phyloP scores from a whole-genome alignment of 92 coral and sea anemone species.

The Bergia puertoricense region DNA sequence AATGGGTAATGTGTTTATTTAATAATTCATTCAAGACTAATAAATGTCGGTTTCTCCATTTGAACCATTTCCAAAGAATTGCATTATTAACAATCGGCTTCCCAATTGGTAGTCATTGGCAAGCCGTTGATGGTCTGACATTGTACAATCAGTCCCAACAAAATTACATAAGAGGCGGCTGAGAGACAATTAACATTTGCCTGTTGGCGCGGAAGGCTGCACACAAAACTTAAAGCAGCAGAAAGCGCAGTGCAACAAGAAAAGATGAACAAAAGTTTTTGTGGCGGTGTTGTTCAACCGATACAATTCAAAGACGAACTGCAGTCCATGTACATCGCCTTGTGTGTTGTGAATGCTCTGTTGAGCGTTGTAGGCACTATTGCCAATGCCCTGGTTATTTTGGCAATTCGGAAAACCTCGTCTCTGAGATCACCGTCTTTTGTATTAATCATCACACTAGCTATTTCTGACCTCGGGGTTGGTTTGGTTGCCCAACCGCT shows the following conservation, averaged over 20 bases:
- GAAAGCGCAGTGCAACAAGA: background rate
- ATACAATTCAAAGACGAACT: constrained; percentile 7
- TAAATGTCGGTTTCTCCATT: background rate
- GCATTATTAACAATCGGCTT: too few relatives aligned
- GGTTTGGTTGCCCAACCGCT: constrained; percentile 15
- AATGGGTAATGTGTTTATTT: background rate
- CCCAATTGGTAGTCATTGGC: background rate
- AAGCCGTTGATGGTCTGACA: too few relatives aligned
- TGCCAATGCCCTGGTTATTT: background rate
- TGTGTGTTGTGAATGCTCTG: background rate
- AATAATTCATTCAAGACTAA: background rate
- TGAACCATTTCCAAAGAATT: background rate
- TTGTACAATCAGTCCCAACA: background rate
- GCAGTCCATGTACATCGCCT: background rate
- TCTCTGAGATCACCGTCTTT: background rate
- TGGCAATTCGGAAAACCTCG: background rate
- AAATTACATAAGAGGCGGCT: background rate
- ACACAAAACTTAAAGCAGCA: background rate
- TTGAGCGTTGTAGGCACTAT: background rate
- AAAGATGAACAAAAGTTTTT: background rate
- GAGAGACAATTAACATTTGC: too few relatives aligned
- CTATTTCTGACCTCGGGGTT: constrained; percentile 25
- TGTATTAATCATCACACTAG: constrained; percentile 4
- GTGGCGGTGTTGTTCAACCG: constrained; percentile 16
- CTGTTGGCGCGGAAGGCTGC: background rate